phyloP scores from a whole-genome alignment of 2,888 invertebrate genomes.

The Cyrtodaria siliqua region DNA sequence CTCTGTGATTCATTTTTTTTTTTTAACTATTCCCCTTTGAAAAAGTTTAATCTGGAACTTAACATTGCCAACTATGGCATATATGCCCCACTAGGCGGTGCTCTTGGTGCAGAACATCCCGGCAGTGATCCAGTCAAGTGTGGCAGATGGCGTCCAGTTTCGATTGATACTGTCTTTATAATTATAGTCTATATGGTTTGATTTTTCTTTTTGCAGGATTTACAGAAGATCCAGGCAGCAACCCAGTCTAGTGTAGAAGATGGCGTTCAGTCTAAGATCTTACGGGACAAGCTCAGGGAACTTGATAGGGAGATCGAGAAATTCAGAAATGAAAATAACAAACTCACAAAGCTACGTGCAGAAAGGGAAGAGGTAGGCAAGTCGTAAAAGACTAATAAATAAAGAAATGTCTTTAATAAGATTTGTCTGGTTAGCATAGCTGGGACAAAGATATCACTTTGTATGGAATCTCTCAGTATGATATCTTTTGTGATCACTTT shows the following conservation, averaged over 20 bases:
- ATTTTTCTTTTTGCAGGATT: conserved; percentile 59
- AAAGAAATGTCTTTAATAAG: too few relatives aligned
- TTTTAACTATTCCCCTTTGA: too few relatives aligned
- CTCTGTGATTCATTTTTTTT: too few relatives aligned
- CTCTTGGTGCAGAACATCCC: conserved; percentile 72
- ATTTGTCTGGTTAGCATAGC: too few relatives aligned
- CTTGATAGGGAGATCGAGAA: conserved; percentile 85
- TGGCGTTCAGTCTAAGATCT: conserved; percentile 81
- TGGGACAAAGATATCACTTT: too few relatives aligned
- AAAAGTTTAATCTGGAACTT: too few relatives aligned
- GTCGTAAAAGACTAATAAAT: too few relatives aligned
- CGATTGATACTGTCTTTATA: too few relatives aligned
- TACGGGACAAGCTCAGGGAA: conserved; percentile 84
- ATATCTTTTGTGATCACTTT: too few relatives aligned
- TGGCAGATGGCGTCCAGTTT: conserved; percentile 80
- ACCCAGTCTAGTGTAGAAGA: conserved; percentile 66
- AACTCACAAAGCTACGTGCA: conserved; percentile 79
- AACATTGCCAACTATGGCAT: too few relatives aligned
- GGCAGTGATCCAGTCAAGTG: conserved; percentile 54
- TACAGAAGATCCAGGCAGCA: conserved; percentile 69
- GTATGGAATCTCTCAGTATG: too few relatives aligned
- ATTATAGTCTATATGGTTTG: neutral
- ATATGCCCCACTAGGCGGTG: too few relatives aligned
- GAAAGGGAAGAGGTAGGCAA: conserved; percentile 83
- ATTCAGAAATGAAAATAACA: conserved; percentile 83